phyloP scores from a whole-genome alignment of 2,113 vertebrate genomes.

The Leptocoma aspasia region DNA sequence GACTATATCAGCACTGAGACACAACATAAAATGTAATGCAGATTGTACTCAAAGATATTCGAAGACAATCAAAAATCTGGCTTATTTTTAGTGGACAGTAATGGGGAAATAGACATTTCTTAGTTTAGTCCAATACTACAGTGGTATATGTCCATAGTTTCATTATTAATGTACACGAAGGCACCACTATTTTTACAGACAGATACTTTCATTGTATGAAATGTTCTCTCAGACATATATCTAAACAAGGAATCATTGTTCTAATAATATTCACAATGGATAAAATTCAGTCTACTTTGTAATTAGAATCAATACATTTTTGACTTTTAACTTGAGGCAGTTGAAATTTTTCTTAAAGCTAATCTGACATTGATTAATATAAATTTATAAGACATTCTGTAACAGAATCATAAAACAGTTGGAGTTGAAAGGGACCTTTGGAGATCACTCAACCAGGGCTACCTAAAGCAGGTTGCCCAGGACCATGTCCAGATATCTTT shows the following conservation, averaged over 20 bases:
- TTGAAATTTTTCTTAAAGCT: not conserved
- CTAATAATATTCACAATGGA: not conserved
- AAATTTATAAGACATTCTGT: not conserved
- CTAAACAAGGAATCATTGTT: not conserved
- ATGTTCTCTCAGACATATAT: not conserved
- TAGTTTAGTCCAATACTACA: not conserved
- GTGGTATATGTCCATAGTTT: not conserved
- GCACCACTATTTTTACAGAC: not conserved
- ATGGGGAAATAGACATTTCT: not conserved
- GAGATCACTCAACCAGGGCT: not conserved
- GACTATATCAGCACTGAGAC: not conserved
- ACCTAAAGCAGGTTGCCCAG: not conserved
- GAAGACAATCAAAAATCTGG: not conserved
- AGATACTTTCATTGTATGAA: not conserved
- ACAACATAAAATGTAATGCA: not conserved
- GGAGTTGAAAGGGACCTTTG: not conserved
- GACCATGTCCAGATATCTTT: not conserved
- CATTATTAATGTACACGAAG: not conserved
- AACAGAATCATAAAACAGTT: not conserved
- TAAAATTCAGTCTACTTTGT: not conserved
- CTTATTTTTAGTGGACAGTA: not conserved
- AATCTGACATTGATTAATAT: not conserved
- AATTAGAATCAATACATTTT: slow-evolving; percentile 3
- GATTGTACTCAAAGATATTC: not conserved
- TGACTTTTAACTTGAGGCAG: not conserved